Base-by-base conservation (phyloP, 2,797 vertebrate genomes). In the Kryptopterus vitreolus region DNA sequence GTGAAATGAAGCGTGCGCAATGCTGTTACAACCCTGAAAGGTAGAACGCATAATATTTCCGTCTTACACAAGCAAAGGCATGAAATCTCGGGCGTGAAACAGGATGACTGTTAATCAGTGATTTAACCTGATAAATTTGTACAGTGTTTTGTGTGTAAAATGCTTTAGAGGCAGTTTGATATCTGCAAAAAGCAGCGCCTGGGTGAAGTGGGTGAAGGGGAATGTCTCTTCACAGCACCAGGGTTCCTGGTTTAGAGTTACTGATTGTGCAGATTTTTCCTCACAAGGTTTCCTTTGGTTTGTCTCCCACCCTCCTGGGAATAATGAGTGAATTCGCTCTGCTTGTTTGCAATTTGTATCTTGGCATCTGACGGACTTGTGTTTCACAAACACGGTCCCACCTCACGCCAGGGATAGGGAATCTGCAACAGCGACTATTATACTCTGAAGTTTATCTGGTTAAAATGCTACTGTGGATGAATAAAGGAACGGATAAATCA, bases 1-100 rank as follows among this genome's bases (percentile, higher is more conserved):
- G 53, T 69, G 50, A 77, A 77, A 78, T 78, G 53, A 78, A 78
- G 77, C n/a, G 62, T 15, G 53, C 22, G 33, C 12, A 81, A 58
- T 58, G 38, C 63, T 15, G 55, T 46, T 35, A 66, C 35, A 57
- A 66, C 26, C 33, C 48, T 31, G 31, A 75, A 33, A n/a, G 29
- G 20, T 50, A 59, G 48, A 50, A 48, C 26, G 52, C 18, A 75
- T 66, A 52, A 76, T 59, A 24, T 46, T 15, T 7, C 26, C 9
- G 62, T 52, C 18, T 53, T 33, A 12, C 46, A 22, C 26, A 55
- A 81, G 22, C 26, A 69, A 48, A 75, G 13, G 12, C 2, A 76
- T 77, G 15, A 81, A 61, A 43, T 73, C 15, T 11, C 33, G 12
- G 22, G 59, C 48, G 55, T 8, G 46, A 18, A 38, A 43, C 9